phyloP scores from a whole-genome alignment of 2,113 vertebrate species.

The Colius striatus region DNA sequence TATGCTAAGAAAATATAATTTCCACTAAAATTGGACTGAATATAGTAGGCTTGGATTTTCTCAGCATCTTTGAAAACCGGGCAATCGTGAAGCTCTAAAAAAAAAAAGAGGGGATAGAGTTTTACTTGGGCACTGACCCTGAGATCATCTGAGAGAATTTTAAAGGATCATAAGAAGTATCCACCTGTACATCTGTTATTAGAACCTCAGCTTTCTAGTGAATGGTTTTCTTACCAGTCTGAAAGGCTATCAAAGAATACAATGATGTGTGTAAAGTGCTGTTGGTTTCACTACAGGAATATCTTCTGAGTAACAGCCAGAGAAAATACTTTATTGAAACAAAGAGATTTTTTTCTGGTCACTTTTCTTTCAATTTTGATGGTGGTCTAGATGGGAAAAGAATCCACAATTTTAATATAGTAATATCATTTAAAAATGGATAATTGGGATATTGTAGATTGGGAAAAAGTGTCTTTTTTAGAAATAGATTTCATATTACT shows the following conservation, averaged over 20 bases:
- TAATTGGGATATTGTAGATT: not conserved
- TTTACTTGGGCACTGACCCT: not conserved
- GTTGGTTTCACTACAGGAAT: not conserved
- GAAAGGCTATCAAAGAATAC: not conserved
- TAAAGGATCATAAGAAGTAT: not conserved
- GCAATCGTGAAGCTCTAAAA: not conserved
- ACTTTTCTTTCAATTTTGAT: not conserved
- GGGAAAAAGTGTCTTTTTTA: not conserved
- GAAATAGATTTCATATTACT: not conserved
- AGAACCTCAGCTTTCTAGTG: not conserved
- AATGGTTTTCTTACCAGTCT: not conserved
- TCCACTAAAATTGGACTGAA: not conserved
- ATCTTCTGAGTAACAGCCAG: not conserved
- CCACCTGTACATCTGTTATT: not conserved
- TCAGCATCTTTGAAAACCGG: not conserved
- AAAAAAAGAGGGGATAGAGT: rapidly evolving
- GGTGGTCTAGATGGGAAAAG: not conserved
- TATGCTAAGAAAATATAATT: not conserved
- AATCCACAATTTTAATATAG: not conserved
- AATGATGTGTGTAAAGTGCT: not conserved
- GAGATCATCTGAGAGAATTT: not conserved
- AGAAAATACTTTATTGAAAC: not conserved
- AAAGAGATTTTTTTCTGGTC: not conserved
- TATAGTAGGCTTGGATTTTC: not conserved
- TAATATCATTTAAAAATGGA: not conserved